Evolutionary conservation across 2,797 vertebrate species (phyloP).

Genomic region (Eospalax fontanierii): DNA sequence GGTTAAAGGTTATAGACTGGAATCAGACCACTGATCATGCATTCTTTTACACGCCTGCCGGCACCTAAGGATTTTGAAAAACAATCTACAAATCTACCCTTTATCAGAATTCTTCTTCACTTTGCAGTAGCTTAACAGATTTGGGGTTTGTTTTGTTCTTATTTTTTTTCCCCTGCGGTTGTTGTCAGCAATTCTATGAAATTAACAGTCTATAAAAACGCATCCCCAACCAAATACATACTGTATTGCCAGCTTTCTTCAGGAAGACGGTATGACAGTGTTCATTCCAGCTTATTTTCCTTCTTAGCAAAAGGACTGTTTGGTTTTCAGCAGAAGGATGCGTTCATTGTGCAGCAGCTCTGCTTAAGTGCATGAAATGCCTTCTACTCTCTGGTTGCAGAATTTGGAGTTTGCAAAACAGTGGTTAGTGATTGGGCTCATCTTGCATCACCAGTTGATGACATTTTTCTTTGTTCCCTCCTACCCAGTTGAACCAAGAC

Average conservation of each 20-base stretch:
- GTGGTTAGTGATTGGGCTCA: constrained; percentile 90
- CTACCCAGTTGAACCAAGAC: constrained; percentile 94
- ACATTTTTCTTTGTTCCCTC: constrained; percentile 94
- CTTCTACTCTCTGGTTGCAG: constrained; percentile 87
- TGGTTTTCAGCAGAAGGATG: constrained; percentile 88
- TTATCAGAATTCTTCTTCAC: constrained; percentile 77
- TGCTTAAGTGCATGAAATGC: constrained; percentile 88
- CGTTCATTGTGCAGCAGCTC: constrained; percentile 87
- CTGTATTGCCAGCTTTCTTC: constrained; percentile 89
- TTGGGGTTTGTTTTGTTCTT: not conserved
- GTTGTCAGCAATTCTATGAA: constrained; percentile 83
- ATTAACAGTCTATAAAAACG: constrained; percentile 87
- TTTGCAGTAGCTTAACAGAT: constrained; percentile 76
- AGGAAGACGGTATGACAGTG: constrained; percentile 86
- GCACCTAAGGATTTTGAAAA: constrained; percentile 88
- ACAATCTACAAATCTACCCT: constrained; percentile 80
- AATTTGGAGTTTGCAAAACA: constrained; percentile 91
- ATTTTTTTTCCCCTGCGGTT: constrained; percentile 27
- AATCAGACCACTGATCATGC: constrained; percentile 92
- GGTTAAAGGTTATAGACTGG: constrained; percentile 91
- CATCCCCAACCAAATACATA: constrained; percentile 88
- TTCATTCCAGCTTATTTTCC: constrained; percentile 87
- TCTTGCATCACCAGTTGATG: constrained; percentile 92
- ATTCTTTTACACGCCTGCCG: constrained; percentile 89
- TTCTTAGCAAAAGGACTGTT: constrained; percentile 88